Base-by-base conservation (phyloP, 2,888 invertebrate genomes). In the Lathronympha strigana region DNA sequence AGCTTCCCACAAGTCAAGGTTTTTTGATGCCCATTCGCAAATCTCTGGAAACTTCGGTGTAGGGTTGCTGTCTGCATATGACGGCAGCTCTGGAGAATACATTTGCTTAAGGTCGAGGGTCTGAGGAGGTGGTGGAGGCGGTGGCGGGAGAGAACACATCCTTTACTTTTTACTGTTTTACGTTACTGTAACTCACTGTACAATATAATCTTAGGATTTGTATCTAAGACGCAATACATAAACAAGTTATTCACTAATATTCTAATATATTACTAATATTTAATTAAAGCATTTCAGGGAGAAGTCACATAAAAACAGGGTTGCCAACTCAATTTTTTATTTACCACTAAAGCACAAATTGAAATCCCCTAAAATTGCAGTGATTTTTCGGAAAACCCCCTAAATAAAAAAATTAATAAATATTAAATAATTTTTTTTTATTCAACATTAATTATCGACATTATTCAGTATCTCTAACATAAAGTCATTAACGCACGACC, bases 21-120 rank as follows among this genome's bases (percentile, higher is more conserved):
- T 84, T 1, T 88, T 80, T 43, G 83, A 69, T 0, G 94, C 93
- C 95, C 95, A 95, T 47, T 83, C 75, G 75, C 93, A 94, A 69
- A 92, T 84, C 62, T 83, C 77, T 19, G 82, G 78, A 66, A 75
- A 73, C 53, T 73, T 69, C 43, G 67, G 68, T 28, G 64, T 62
- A 58, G 63, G 68, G 55, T 73, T 72, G 33, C 63, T 71, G 31
- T 69, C 67, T 25, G 60, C 61, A 61, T 69, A 70, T 11, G 66
- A 33, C 0, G 69, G 67, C 31, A 74, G 71, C 17, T 62, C 63
- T 6, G 72, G 28, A 45, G 71, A 67, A 61, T 68, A 72, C 19
- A 17, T 19, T 5, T 47, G 33, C 58, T 51, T 60, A 13, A 70
- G 63, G 21, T 74, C 67, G 13, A 71, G 66, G 47, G 72, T 55